Base-by-base conservation (phyloP, 2,888 invertebrate species). In the Mimachlamys varia region DNA sequence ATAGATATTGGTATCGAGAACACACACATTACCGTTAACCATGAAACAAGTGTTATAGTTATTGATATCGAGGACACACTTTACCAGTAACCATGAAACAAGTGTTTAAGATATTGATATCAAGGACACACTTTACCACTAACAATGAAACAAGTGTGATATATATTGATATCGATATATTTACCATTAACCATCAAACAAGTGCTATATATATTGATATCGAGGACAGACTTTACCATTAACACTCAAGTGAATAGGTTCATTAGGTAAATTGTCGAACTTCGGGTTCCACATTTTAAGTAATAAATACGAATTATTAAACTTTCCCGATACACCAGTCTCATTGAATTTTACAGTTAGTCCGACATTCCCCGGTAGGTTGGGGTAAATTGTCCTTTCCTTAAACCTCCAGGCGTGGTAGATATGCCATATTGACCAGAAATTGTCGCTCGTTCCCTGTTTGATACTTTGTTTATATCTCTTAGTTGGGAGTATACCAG, bases 351-450 rank as follows among this genome's bases (percentile, higher is more conserved):
- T 94, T 13, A 92, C 49, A 15, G 92, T 92, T n/a, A 94, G 88
- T 27, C 92, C 91, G 49, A 55, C 50, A 89, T 91, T 92, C 90
- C 91, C 90, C 88, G 89, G 89, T 88, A 92, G 93, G 90, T 95
- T 95, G 33, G 93, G 90, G 90, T 94, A 94, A 2, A 95, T 10
- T 12, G 93, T 94, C 53, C 90, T 92, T 88, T 94, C 93, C 1
- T 92, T 92, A 49, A 93, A 88, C 89, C 93, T 91, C 91, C 94
- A 93, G n/a, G 94, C 93, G 91, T 92, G 94, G 91, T 95, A 94
- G 12, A 95, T 94, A 90, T 94, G 93, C 95, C 95, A 95, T 91
- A 95, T 95, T 5, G 95, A 94, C 95, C 95, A 95, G 94, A 95
- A 94, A 12, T 93, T 92, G 37, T 94, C 92, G 0, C 93, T 87